Conservation (phyloP, 2,888 invertebrate species). For the Amphipyra berbera region DNA sequence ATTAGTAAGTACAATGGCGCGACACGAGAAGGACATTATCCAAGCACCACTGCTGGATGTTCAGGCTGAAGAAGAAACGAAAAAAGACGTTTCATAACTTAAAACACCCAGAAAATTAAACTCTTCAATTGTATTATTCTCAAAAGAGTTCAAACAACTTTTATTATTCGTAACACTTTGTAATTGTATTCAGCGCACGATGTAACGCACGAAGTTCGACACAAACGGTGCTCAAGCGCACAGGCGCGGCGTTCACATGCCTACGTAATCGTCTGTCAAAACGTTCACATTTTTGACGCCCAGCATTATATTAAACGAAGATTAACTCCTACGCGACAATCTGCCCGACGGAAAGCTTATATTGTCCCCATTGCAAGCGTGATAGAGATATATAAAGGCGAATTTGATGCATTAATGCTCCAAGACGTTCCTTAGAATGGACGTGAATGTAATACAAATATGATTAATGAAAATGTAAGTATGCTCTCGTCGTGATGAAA, state of each 20-base stretch:
- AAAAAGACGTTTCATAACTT: background rate
- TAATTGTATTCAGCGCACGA: slow-evolving; percentile 59
- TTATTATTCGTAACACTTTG: slow-evolving; percentile 29
- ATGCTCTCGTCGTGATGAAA: slow-evolving; percentile 37
- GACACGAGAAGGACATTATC: background rate
- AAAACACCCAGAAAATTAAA: background rate
- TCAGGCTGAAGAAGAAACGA: too few species aligned
- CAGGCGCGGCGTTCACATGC: slow-evolving; percentile 47
- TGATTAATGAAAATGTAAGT: slow-evolving; percentile 57
- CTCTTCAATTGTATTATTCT: slow-evolving; percentile 1
- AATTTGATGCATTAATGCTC: slow-evolving; percentile 39
- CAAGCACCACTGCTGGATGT: background rate
- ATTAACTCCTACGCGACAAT: slow-evolving; percentile 77
- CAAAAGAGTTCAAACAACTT: slow-evolving; percentile 17
- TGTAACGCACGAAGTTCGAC: slow-evolving; percentile 35
- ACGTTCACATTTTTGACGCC: slow-evolving; percentile 65
- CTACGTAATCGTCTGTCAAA: slow-evolving; percentile 67
- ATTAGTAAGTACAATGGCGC: background rate
- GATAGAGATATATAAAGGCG: slow-evolving; percentile 51
- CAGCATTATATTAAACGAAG: slow-evolving; percentile 63
- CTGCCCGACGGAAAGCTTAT: slow-evolving; percentile 72
- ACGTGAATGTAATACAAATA: slow-evolving; percentile 24
- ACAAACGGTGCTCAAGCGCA: slow-evolving; percentile 31
- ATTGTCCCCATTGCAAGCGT: slow-evolving; percentile 66
- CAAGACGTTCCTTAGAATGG: slow-evolving; percentile 33